Conservation (phyloP, 37 sponge, comb jelly and placozoan genomes). For the Oscarella lobularis region DNA sequence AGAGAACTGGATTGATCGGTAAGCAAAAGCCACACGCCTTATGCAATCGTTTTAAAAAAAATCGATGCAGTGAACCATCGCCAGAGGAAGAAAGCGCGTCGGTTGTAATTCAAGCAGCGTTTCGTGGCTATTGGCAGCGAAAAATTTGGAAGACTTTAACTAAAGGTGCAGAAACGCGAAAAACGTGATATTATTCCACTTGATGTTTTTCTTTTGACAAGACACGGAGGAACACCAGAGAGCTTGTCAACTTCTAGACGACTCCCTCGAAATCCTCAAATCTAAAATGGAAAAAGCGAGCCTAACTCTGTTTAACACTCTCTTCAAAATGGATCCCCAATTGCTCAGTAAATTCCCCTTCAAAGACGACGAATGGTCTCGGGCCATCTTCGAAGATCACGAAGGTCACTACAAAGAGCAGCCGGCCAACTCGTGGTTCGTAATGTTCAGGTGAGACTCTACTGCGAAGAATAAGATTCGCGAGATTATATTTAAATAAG, state of each 20-base stretch:
- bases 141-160: not conserved
- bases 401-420: conserved; percentile 23
- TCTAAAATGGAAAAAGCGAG: not conserved
- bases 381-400: conserved; percentile 28
- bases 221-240: not conserved
- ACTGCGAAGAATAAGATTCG: no score
- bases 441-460: conserved; percentile 59
- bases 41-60: not conserved
- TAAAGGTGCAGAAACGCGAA: no score
- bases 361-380: conserved; percentile 22
- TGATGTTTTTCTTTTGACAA: no score
- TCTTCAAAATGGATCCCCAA: not conserved
- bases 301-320: not conserved
- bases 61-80: not conserved
- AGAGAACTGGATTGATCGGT: conserved; percentile 1
- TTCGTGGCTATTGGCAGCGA: not conserved
- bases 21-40: not conserved
- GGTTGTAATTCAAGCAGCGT: not conserved
- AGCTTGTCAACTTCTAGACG: not conserved
- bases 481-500: no score
- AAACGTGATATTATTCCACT: no score
- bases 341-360: conserved; percentile 48
- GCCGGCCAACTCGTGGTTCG: conserved; percentile 46
- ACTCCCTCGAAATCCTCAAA: not conserved
- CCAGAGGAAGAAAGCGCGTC: not conserved